Base-by-base conservation (phyloP, 1,140 invertebrate species). In the Zeugodacus cucurbitae region DNA sequence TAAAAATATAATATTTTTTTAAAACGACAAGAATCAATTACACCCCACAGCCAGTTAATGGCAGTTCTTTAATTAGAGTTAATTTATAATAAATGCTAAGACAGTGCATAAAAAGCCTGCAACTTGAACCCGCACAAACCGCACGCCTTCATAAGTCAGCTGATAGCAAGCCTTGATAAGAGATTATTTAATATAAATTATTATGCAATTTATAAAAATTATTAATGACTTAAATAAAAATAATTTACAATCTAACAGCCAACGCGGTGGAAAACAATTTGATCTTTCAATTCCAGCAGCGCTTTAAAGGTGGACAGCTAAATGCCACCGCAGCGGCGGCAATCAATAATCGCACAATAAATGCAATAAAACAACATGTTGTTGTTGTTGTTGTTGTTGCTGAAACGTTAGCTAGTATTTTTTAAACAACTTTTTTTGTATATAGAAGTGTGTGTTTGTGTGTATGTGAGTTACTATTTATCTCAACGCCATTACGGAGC, bases 241-340 rank as follows among this genome's bases (percentile, higher is more conserved):
- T 82, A 20, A 41, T 82, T n/a, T 82, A 14, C 41, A 82, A 82
- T 48, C 44, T 22, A 82, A 41, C 37, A 48, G 41, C 74, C 74
- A 82, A 82, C 74, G 41, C 74, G 48, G 22, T 82, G 48, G 26
- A 48, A 48, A 82, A 82, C 37, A 82, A 26, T 82, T 44, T 82
- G 85, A 58, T 86, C 48, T 58, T 86, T 86, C 85, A 86, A 86
- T 86, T 86, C 85, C 85, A 86, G 85, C 85, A 86, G 85, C 85
- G 32, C 20, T 86, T 86, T 86, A 48, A 86, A 86, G 85, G 85
- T 86, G 85, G 85, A 86, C 85, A 86, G 85, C 85, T 34, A 86
- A 86, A 82, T 82, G 74, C 74, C 74, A 82, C 74, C 14, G 41
- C 74, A 22, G 34, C n/a, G 74, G 22, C 26, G 74, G 74, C 74